phyloP scores from a whole-genome alignment of 2,797 vertebrate species.

The Falco peregrinus region DNA sequence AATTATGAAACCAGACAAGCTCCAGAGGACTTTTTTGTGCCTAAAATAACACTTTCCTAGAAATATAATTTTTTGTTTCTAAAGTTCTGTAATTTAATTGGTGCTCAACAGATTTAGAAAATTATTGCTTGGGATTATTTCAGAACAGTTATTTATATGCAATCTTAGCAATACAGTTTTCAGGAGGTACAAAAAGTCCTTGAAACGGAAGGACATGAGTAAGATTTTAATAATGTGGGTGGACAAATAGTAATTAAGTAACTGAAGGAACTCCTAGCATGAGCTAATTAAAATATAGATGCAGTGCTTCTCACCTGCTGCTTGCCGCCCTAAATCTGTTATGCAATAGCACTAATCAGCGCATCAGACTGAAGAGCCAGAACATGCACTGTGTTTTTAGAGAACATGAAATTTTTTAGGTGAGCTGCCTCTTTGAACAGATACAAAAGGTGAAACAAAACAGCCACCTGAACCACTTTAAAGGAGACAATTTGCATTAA shows the following conservation, averaged over 20 bases:
- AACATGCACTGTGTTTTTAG: background rate
- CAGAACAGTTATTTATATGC: background rate
- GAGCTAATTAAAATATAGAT: conserved; percentile 60
- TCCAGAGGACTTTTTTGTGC: background rate
- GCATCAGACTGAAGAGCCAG: background rate
- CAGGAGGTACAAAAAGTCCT: background rate
- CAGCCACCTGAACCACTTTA: background rate
- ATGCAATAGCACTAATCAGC: background rate
- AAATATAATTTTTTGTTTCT: background rate
- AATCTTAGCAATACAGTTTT: background rate
- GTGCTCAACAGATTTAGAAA: background rate
- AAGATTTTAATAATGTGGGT: conserved; percentile 44
- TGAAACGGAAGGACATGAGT: background rate
- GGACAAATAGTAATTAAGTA: conserved; percentile 49
- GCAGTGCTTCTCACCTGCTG: conserved; percentile 16
- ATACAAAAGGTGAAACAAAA: background rate
- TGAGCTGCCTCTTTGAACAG: background rate
- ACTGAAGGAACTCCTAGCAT: conserved; percentile 23
- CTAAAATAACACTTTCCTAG: background rate
- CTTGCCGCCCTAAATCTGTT: conserved; percentile 9
- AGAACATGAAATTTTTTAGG: background rate
- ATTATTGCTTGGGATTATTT: background rate
- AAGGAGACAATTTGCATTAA: background rate
- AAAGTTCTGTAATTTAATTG: background rate
- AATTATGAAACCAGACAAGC: background rate